phyloP scores from a whole-genome alignment of 2,888 invertebrate genomes.

The Lutraria lutraria region DNA sequence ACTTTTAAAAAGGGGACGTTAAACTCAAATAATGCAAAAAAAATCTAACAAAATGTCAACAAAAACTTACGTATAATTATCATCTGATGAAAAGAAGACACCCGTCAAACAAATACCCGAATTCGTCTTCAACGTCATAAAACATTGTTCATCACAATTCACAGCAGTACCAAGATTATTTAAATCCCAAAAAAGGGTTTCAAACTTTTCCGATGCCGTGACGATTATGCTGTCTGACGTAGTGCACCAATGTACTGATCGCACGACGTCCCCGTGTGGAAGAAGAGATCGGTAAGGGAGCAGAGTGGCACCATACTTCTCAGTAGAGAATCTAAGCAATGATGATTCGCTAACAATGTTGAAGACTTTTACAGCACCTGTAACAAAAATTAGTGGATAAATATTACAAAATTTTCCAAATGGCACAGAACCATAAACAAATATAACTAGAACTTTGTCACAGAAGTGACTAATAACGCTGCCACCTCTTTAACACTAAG shows the following conservation, averaged over 20 bases:
- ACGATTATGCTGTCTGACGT: constrained; percentile 34
- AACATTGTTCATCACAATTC: constrained; percentile 29
- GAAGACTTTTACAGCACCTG: constrained; percentile 71
- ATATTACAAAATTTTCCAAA: background rate
- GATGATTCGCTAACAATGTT: constrained; percentile 59
- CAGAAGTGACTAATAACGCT: too few species aligned
- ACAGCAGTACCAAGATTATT: constrained; percentile 49
- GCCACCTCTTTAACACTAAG: too few species aligned
- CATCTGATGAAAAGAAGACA: constrained; percentile 45
- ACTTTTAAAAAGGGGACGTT: too few species aligned
- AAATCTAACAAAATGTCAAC: background rate
- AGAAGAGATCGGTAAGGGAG: constrained; percentile 64
- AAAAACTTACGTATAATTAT: constrained; percentile 60
- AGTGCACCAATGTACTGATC: constrained; percentile 57
- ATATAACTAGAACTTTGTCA: too few species aligned
- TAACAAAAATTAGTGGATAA: constrained; percentile 13
- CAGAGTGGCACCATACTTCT: constrained; percentile 37
- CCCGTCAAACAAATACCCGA: constrained; percentile 38
- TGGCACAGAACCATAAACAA: too few species aligned
- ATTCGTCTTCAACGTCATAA: constrained; percentile 28
- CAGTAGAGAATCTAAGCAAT: constrained; percentile 39
- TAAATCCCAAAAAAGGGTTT: constrained; percentile 57
- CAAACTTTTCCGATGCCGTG: constrained; percentile 55
- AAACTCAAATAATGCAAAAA: too few species aligned
- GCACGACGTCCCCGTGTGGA: constrained; percentile 55